Base-by-base conservation (phyloP, 2,888 invertebrate genomes). In the Hypolimnas misippus region DNA sequence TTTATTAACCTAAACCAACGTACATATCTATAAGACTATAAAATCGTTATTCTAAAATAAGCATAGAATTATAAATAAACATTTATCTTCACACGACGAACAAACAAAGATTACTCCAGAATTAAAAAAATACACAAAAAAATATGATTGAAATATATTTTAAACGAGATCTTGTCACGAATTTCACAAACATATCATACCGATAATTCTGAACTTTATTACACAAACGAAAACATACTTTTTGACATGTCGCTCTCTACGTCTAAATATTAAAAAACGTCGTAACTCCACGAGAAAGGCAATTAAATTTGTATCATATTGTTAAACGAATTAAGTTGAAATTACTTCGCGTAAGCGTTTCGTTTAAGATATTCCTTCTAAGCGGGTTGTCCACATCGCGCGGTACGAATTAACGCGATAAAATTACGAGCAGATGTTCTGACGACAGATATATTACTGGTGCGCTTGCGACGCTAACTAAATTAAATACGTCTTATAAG, bases 361-460 rank as follows among this genome's bases (percentile, higher is more conserved):
- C 61, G 57, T 59, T 72, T 73, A 67, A 67, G 65, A 58, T 59
- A 16, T 55, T 49, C 58, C 29, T 33, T 44, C 21, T 73, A 66
- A 62, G 65, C 10, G 33, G 25, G 68, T 66, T 67, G 67, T 79
- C 62, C 62, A 58, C 70, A 70, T 74, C 71, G 72, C 68, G 73
- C 71, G 70, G 71, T 72, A 77, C 78, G 77, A 82, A 84, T 83
- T 82, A 84, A 71, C 75, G 75, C 75, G 76, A 76, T 82, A 80
- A 83, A 83, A 84, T 84, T 77, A 83, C 75, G 64, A 76, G 70
- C 86, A 83, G 81, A 84, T 84, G 83, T 72, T 66, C 67, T 68
- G 87, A 72, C 73, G 87, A 87, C 73, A 73, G 85, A 88, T 85
- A 81, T 87, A 87, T 78, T 73, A 72, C 70, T 16, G 42, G 44